Percentiles rank a stretch among this genome's conserved stretches.
These are phyloP conservation scores for Saccopteryx bilineata DNA, from an alignment of 2,113 vertebrate genomes.

Conservation along the genomic window DNA sequence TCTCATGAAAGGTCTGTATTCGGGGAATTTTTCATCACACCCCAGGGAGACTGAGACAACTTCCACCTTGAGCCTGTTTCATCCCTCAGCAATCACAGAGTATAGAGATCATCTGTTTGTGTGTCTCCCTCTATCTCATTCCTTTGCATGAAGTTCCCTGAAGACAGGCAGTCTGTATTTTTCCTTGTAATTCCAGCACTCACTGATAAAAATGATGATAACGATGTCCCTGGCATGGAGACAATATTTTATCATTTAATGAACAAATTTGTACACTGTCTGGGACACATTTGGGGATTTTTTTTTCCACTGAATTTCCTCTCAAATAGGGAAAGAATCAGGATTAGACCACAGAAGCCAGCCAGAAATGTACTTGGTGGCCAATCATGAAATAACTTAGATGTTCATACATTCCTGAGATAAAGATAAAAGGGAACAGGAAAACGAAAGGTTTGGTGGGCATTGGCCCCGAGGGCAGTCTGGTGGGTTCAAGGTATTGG, in stretches of 20 bases:
- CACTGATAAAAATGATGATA: background rate
- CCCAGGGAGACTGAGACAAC: background rate
- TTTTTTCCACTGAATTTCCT: conserved; percentile 53
- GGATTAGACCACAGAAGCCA: conserved; percentile 31
- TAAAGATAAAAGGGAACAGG: background rate
- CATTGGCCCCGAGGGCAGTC: background rate
- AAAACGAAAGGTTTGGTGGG: background rate
- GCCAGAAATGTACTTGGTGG: background rate
- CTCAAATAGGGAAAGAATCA: conserved; percentile 33
- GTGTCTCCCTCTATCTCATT: background rate
- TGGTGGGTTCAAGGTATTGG: background rate
- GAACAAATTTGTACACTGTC: conserved; percentile 3
- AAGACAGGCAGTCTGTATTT: background rate
- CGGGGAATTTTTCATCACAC: background rate
- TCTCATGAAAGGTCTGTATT: background rate
- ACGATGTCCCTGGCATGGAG: background rate
- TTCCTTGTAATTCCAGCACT: conserved; percentile 46
- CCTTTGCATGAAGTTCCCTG: background rate
- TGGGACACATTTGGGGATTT: background rate
- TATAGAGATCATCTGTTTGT: background rate
- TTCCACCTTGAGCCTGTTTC: background rate
- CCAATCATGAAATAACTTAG: background rate
- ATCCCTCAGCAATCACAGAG: background rate
- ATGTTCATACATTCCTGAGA: background rate
- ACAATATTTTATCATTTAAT: conserved; percentile 16